These are phyloP conservation scores for Diadumene lineata DNA, from an alignment of 92 coral and sea anemone genomes.

Conservation along the genomic window DNA sequence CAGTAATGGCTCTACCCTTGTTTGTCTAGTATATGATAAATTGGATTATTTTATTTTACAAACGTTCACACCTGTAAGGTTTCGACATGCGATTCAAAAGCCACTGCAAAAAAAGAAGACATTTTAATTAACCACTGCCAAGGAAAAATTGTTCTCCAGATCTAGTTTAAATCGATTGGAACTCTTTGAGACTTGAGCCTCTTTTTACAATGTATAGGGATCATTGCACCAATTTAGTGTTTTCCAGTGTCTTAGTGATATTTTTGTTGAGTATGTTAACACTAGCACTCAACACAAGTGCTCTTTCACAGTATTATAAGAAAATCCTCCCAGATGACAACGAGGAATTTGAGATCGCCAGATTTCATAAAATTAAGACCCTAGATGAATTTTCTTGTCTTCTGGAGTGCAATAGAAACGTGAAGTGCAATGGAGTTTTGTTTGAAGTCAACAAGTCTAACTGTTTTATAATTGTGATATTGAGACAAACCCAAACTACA, in stretches of 20 bases:
- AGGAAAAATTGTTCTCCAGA: no score
- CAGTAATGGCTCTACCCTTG: background rate
- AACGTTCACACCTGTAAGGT: background rate
- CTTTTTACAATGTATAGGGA: background rate
- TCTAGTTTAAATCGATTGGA: no score
- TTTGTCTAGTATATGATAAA: background rate
- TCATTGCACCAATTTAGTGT: background rate
- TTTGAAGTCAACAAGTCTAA: background rate
- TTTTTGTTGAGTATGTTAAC: background rate
- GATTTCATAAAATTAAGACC: background rate
- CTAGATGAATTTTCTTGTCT: background rate
- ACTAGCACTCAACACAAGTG: background rate
- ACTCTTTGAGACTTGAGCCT: background rate
- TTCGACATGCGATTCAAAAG: no score
- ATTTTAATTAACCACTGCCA: no score
- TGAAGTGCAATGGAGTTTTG: background rate
- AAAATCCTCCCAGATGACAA: background rate
- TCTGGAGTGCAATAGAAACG: background rate
- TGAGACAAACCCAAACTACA: background rate
- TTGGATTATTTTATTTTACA: background rate
- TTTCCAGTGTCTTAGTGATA: background rate
- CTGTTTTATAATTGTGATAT: background rate
- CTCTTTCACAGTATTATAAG: background rate
- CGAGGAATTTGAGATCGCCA: background rate
- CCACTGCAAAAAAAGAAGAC: no score